phyloP scores from a whole-genome alignment of 2,888 invertebrate species.

The Xanthostigma xanthostigma region DNA sequence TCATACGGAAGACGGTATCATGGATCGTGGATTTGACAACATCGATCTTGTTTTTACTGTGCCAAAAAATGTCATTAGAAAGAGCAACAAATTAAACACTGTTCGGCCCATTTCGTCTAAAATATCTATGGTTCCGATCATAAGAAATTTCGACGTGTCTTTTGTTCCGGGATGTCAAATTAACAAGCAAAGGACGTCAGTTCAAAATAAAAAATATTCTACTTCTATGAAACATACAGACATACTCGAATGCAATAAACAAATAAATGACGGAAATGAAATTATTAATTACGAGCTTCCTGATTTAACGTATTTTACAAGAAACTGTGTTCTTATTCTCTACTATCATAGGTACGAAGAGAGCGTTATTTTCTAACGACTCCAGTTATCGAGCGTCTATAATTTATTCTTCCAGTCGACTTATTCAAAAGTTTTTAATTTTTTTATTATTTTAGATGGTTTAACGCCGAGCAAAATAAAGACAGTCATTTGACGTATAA shows the following conservation, averaged over 20 bases:
- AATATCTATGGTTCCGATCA: background rate
- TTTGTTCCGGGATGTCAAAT: background rate
- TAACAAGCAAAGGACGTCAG: background rate
- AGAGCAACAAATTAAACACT: background rate
- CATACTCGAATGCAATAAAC: conserved; percentile 5
- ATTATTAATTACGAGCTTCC: conserved; percentile 23
- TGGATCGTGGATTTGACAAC: conserved; percentile 83
- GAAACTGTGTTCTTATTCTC: conserved; percentile 48
- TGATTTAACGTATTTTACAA: conserved; percentile 41
- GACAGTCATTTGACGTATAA: conserved; percentile 20
- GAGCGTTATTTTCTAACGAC: too few species aligned
- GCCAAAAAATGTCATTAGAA: conserved; percentile 7
- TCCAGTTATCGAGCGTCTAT: background rate
- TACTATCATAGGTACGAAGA: conserved; percentile 46
- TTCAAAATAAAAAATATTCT: too few species aligned
- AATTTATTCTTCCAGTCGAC: background rate
- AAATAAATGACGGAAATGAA: conserved; percentile 11
- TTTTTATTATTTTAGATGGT: conserved; percentile 30
- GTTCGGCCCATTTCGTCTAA: background rate
- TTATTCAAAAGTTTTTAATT: conserved; percentile 3
- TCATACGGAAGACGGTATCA: conserved; percentile 79
- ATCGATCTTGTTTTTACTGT: conserved; percentile 63
- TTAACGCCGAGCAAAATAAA: conserved; percentile 22
- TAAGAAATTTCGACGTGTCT: too few species aligned
- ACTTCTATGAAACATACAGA: background rate